Base-by-base conservation (phyloP, 2,797 vertebrate genomes). In the Schizopygopsis malacanthus region DNA sequence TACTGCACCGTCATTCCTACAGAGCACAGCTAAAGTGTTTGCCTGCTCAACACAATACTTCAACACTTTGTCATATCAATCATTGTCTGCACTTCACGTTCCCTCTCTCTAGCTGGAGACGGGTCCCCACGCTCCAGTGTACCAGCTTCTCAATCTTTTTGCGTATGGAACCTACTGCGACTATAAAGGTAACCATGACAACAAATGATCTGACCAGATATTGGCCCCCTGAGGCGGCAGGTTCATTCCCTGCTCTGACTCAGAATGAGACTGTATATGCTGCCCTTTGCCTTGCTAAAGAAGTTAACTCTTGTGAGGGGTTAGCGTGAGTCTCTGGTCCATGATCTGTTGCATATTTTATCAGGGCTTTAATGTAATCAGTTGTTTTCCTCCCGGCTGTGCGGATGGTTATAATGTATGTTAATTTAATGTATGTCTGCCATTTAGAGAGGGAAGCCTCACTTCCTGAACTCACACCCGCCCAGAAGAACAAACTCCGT, bases 121-220 rank as follows among this genome's bases (percentile, higher is more conserved):
- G 0, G 95, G 96, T 87, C 96, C 96, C 90, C 98, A 98, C 84
- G 97, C 98, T 50, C 95, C 97, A 6, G 94, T 98, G 10, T 98
- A 96, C 92, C 97, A 97, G 88, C 96, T 99, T 82, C 97, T 99
- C 90, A 97, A 97, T 87, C 96, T 99, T 92, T 99, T 99, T 90
- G 97, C 97, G 84, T 98, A 98, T 84, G 97, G 98, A 93, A 99
- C 98, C 73, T 99, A 98, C 88, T 96, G 97, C 65, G 98, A 99
- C 94, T 99, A 98, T 92, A 95, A 98, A 96, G 97, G 98, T 99
- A 95, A 91, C 86, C 76, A 84, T 75, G 84, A 87, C 85, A 86
- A 86, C 86, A 86, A 84, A 87, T 82, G 82, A 85, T 77, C 76
- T 86, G 86, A 81, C 76, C 61, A 89, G 79, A 89, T 83, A 83